Evolutionary conservation across 2,797 vertebrate species (phyloP).

Genomic region (Schizopygopsis pylzovi): DNA sequence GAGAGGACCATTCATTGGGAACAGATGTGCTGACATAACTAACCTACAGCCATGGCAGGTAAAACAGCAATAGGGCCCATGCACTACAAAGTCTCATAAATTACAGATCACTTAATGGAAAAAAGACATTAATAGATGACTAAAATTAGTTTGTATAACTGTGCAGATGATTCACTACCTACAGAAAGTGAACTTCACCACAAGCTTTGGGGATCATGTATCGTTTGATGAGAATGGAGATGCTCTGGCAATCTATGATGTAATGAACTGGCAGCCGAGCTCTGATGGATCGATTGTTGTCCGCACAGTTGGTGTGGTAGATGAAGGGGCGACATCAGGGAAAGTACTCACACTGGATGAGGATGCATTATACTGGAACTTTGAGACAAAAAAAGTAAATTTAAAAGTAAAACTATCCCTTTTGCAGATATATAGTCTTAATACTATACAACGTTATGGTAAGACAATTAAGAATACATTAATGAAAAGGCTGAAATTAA

Average conservation of each 20-base stretch:
- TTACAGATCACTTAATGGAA: no score
- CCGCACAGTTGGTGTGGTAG: conserved; percentile 68
- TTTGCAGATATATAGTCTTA: not conserved
- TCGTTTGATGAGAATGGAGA: conserved; percentile 15
- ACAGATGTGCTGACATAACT: conserved; percentile 68
- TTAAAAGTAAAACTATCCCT: no score
- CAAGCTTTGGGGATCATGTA: not conserved
- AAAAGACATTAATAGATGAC: no score
- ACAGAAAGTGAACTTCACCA: conserved; percentile 3
- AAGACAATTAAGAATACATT: not conserved
- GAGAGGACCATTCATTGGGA: conserved; percentile 68
- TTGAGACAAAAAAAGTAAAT: conserved; percentile 51
- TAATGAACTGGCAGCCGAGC: not conserved
- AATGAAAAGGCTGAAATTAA: no score
- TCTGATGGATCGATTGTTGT: conserved; percentile 21
- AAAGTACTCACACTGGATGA: not conserved
- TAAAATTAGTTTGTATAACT: not conserved
- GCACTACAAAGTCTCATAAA: no score
- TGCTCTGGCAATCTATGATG: not conserved
- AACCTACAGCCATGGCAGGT: conserved; percentile 78
- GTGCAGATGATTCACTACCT: conserved; percentile 33
- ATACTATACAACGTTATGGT: not conserved
- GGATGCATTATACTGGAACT: conserved; percentile 63
- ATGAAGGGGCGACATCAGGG: conserved; percentile 54
- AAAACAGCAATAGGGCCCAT: not conserved